phyloP scores from a whole-genome alignment of 2,888 invertebrate species.

The Aphidius colemani region DNA sequence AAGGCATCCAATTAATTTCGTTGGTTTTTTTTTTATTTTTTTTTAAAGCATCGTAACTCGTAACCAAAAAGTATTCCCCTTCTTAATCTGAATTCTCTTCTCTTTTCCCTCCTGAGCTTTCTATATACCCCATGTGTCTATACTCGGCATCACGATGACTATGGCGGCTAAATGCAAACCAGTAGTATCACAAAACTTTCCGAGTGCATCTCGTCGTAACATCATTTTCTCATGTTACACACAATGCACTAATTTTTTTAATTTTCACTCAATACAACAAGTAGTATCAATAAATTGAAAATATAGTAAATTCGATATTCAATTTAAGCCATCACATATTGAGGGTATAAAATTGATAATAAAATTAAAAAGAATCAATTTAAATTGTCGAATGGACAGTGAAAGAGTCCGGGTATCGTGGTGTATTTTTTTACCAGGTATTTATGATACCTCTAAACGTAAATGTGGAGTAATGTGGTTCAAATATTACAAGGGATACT shows the following conservation, averaged over 20 bases:
- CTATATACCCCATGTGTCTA: slow-evolving; percentile 40
- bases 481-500: slow-evolving; percentile 55
- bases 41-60: no score
- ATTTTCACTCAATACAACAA: neutral
- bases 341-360: neutral
- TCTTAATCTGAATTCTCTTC: neutral
- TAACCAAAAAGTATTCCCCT: slow-evolving; percentile 11
- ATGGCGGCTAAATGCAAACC: slow-evolving; percentile 38
- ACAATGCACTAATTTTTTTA: slow-evolving; percentile 19
- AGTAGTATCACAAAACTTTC: slow-evolving; percentile 54
- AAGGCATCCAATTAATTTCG: slow-evolving; percentile 22
- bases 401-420: slow-evolving; percentile 33
- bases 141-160: slow-evolving; percentile 50
- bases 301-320: no score
- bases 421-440: slow-evolving; percentile 32
- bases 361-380: neutral
- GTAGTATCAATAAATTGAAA: neutral
- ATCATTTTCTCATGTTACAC: slow-evolving; percentile 16
- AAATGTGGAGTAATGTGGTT: slow-evolving; percentile 50
- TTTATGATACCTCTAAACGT: slow-evolving; percentile 33
- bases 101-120: slow-evolving; percentile 25
- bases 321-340: no score
- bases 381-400: slow-evolving; percentile 31
- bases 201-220: slow-evolving; percentile 50
- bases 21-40: slow-evolving; percentile 6